A percentile compares a stretch with the other conserved stretches of the same genome.
Conservation (phyloP, 2,113 vertebrate species). For the Notothenia coriiceps region DNA sequence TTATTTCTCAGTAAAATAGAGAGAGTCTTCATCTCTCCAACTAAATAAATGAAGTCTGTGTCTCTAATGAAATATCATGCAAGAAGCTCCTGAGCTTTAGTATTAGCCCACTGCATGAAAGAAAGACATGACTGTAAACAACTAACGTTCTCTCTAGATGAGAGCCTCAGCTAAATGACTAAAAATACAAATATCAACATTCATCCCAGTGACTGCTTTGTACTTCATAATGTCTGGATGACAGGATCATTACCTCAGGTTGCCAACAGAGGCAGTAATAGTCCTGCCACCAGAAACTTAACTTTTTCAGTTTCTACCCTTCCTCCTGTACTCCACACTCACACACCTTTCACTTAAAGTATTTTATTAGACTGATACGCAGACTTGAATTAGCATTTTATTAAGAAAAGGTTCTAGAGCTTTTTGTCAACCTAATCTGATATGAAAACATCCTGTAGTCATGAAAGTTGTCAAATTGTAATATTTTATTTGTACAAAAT, state of each 20-base stretch:
- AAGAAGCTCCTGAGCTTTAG: neutral
- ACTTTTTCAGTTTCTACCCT: neutral
- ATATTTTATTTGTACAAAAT: neutral
- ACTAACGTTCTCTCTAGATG: neutral
- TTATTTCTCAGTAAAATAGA: neutral
- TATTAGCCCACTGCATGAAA: neutral
- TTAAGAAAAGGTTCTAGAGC: neutral
- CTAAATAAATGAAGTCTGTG: neutral
- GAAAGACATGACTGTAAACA: neutral
- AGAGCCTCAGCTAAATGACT: neutral
- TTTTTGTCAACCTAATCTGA: neutral
- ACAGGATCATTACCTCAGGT: slow-evolving; percentile 23
- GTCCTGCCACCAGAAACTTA: neutral
- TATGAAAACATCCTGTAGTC: neutral
- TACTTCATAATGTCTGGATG: slow-evolving; percentile 18
- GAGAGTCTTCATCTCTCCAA: neutral
- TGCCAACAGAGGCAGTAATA: slow-evolving; percentile 12
- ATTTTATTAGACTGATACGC: neutral
- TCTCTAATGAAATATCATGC: neutral
- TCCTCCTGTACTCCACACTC: neutral
- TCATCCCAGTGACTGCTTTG: slow-evolving; percentile 5
- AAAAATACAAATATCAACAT: slow-evolving; percentile 14
- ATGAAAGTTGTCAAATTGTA: neutral
- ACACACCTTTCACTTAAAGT: neutral
- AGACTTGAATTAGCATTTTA: slow-evolving; percentile 12